These are phyloP conservation scores for Pandemis heparana DNA, from an alignment of 2,888 invertebrate species.

Conservation along the genomic window DNA sequence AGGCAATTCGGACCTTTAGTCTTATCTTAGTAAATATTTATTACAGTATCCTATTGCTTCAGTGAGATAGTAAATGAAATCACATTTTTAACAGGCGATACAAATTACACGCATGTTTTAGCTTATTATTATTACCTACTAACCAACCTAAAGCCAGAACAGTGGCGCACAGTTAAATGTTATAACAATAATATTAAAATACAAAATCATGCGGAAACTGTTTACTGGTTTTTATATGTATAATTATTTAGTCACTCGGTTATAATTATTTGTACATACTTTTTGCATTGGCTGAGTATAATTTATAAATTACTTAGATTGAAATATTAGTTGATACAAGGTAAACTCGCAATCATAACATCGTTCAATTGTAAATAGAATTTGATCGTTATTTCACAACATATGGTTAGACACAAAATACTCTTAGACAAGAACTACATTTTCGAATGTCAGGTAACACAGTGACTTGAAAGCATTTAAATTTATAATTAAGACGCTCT, in stretches of 20 bases:
- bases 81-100: background rate
- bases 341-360: conserved; percentile 1
- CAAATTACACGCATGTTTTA: background rate
- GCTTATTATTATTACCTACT: background rate
- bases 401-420: background rate
- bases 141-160: background rate
- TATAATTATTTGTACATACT: conserved; percentile 1
- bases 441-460: conserved; percentile 11
- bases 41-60: background rate
- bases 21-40: background rate
- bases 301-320: background rate
- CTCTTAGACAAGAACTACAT: background rate
- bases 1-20: background rate
- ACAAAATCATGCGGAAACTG: background rate
- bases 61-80: conserved; percentile 15
- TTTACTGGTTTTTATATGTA: background rate
- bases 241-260: background rate
- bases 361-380: conserved; percentile 18
- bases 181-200: background rate
- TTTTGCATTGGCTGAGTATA: conserved; percentile 1
- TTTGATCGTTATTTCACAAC: conserved; percentile 20
- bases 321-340: background rate
- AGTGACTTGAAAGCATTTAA: conserved; percentile 9
- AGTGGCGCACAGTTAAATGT: background rate
- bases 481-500: background rate